A percentile compares a stretch with the other conserved stretches of the same genome.
Conservation (phyloP, 2,797 vertebrate genomes). For the Melanotaenia boesemani region DNA sequence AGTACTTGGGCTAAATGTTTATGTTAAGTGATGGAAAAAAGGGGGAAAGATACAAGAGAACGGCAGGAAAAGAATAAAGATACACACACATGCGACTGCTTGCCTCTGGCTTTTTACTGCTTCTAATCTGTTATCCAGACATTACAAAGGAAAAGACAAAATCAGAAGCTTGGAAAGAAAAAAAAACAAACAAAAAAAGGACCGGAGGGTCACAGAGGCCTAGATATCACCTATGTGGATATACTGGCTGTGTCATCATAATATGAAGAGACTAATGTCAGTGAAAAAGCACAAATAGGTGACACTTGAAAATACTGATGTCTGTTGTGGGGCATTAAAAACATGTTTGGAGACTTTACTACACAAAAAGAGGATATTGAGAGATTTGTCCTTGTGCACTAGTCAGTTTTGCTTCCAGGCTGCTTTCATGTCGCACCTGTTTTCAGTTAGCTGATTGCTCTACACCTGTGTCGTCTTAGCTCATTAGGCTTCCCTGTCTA, state of each 20-base stretch:
- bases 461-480: background rate
- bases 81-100: conserved; percentile 37
- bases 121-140: conserved; percentile 65
- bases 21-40: conserved; percentile 38
- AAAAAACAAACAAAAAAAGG: background rate
- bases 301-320: background rate
- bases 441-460: background rate
- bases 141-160: conserved; percentile 15
- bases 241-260: no score
- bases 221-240: no score
- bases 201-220: background rate
- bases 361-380: background rate
- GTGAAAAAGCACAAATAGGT: background rate
- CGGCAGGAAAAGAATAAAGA: conserved; percentile 42
- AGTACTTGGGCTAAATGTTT: conserved; percentile 3
- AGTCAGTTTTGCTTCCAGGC: background rate
- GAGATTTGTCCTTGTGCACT: background rate
- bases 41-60: conserved; percentile 24
- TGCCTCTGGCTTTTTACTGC: conserved; percentile 23
- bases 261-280: background rate
- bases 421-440: background rate
- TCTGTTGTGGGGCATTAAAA: background rate
- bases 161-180: conserved; percentile 11
- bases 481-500: background rate
- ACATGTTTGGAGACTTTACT: background rate